Base-by-base conservation (phyloP, 2,113 vertebrate genomes). In the Neomonachus schauinslandi region DNA sequence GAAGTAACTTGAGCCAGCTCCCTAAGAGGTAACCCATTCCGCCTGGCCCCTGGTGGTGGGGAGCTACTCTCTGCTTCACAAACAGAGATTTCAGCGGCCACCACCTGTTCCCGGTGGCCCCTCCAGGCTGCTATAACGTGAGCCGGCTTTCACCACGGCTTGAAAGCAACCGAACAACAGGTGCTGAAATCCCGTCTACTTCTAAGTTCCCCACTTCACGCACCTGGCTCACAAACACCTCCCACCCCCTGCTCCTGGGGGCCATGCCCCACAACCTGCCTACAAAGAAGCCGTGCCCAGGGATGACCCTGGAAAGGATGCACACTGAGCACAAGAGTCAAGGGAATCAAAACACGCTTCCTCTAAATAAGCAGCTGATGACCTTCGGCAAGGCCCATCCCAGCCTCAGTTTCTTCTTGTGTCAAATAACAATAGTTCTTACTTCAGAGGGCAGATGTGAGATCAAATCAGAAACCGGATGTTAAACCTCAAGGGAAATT, bases 171-270 rank as follows among this genome's bases (percentile, higher is more conserved):
- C 0, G 0, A 89, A 83, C 18, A 51, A 63, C 55, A 46, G 90
- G 49, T 82, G 61, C 83, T 46, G 63, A 94, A 94, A 95, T 51
- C 83, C 80, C 72, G 18, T 33, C 79, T 21, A 59, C 67, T 65
- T 86, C 55, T 39, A 71, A 90, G 84, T 12, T 33, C 81, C 57
- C 82, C 88, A 57, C 89, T 84, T 39, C 7, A 3, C 81, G 39
- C 49, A 57, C 59, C 89, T 83, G 96, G 65, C 9, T 33, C 94
- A 65, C 65, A 80, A 42, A 76, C 8, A 15, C 11, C 87, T 86
- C 71, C 12, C 36, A 61, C 6, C 2, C 1, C 22, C 46, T 67
- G n/a, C 31, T 57, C 65, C 59, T 33, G 26, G 59, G 11, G 61
- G 36, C 14, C 31, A 3, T 13, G 4, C 63, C 80, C 22, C 33